Base-by-base conservation (phyloP, 2,888 invertebrate species). In the Stenoptilia bipunctidactyla region DNA sequence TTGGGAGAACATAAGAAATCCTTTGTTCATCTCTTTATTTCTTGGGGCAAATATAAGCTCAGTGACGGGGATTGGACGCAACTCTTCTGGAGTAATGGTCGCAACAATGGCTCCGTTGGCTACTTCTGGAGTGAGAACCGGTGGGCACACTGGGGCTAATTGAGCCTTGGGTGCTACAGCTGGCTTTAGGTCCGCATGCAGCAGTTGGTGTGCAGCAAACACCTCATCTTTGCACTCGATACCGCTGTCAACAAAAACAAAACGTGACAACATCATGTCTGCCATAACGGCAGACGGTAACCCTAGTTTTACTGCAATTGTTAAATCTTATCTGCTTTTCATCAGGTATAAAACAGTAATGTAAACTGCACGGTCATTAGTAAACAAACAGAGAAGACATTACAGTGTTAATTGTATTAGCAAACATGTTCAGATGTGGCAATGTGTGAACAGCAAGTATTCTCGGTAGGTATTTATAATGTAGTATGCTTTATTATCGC, bases 21-120 rank as follows among this genome's bases (percentile, higher is more conserved):
- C 94, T 79, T 92, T 93, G 86, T 92, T 95, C 96, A 97, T 96
- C 80, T 96, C 96, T 88, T 94, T 89, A 55, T 93, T 91, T 73
- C 91, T 88, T 52, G 92, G 92, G 49, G 90, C 90, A 70, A 94
- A 93, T 64, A 93, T 90, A 53, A 88, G 89, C 60, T 89, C 87
- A 45, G 92, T 91, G 49, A 91, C 89, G 40, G 90, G 89, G 65
- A 88, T 88, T 14, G 91, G 90, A 44, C 86, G 66, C 51, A 75
- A 73, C 46, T 80, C 75, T 42, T 82, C 75, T 5, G 76, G 66
- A 35, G 64, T 55, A 43, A 77, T 56, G 25, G 66, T 49, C 37
- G 61, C 66, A 43, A 80, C 75, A 14, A 80, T 72, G 13, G 74
- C 66, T 33, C 73, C 77, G 74, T 74, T 75, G 15, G 66, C 50